Percentiles rank a stretch among this genome's conserved stretches.
These are phyloP conservation scores for Epinephelus lanceolatus DNA, from an alignment of 2,113 vertebrate genomes.

Conservation along the genomic window DNA sequence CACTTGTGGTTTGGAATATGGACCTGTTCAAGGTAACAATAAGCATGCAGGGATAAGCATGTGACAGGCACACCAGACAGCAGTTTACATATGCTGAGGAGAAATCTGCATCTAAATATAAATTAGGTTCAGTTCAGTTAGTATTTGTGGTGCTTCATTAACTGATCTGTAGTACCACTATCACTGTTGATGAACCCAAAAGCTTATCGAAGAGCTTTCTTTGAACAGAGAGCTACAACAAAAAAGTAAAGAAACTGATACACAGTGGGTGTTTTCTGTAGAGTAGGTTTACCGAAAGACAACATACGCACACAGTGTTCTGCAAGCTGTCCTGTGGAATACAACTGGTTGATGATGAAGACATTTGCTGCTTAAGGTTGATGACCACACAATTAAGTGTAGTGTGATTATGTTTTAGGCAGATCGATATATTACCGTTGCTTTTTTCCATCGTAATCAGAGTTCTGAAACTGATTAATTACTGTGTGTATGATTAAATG, in stretches of 20 bases:
- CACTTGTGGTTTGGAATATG: slow-evolving; percentile 2
- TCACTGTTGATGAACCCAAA: too few species aligned
- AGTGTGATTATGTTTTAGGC: background rate
- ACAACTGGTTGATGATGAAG: background rate
- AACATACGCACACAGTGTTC: too few species aligned
- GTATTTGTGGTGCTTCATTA: background rate
- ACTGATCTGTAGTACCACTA: background rate
- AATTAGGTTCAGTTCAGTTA: background rate
- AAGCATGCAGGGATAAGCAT: background rate
- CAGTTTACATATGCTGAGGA: background rate
- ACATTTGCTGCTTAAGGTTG: background rate
- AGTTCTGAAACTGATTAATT: background rate
- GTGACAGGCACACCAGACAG: background rate
- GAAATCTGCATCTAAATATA: background rate
- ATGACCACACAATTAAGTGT: background rate
- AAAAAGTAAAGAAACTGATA: background rate
- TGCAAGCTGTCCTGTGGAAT: background rate
- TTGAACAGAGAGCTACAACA: background rate
- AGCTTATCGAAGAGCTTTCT: background rate
- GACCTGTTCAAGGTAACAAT: background rate
- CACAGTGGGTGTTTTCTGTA: background rate
- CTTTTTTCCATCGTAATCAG: background rate
- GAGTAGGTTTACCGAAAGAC: background rate
- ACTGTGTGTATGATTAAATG: background rate
- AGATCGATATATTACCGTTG: background rate